These are phyloP conservation scores for Melanocharis versteri DNA, from an alignment of 2,113 vertebrate species.

Conservation along the genomic window DNA sequence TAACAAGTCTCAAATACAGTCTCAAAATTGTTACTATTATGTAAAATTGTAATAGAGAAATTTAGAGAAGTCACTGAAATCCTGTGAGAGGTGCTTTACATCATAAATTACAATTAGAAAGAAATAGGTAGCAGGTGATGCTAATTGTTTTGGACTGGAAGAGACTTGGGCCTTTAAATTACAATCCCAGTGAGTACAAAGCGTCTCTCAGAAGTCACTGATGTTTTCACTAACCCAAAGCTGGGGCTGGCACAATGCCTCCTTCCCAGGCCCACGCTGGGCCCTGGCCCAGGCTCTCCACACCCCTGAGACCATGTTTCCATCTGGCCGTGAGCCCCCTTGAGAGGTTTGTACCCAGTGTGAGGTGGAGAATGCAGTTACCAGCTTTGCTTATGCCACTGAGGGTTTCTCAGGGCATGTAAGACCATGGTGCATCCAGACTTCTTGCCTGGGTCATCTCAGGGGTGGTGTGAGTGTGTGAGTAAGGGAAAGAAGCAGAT, in stretches of 20 bases:
- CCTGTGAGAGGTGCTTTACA: not conserved
- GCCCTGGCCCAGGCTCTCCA: not conserved
- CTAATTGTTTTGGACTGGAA: not conserved
- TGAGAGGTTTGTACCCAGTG: not conserved
- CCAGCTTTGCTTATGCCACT: not conserved
- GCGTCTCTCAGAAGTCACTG: not conserved
- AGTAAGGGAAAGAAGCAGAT: not conserved
- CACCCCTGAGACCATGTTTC: not conserved
- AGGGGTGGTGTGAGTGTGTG: not conserved
- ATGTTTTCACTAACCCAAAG: not conserved
- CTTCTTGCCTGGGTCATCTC: not conserved
- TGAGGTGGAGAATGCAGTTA: not conserved
- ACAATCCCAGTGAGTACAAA: not conserved
- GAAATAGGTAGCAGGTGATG: not conserved
- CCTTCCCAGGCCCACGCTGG: not conserved
- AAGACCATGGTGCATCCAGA: fast-evolving
- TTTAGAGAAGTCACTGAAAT: not conserved
- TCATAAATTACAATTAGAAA: not conserved
- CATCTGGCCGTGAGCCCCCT: not conserved
- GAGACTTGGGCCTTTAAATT: not conserved
- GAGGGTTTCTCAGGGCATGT: fast-evolving
- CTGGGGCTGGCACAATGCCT: not conserved
- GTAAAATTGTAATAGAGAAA: not conserved
- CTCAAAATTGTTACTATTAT: not conserved
- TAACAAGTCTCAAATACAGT: not conserved